These are phyloP conservation scores for Ferrisia virgata DNA, from an alignment of 2,888 invertebrate genomes.

Conservation along the genomic window DNA sequence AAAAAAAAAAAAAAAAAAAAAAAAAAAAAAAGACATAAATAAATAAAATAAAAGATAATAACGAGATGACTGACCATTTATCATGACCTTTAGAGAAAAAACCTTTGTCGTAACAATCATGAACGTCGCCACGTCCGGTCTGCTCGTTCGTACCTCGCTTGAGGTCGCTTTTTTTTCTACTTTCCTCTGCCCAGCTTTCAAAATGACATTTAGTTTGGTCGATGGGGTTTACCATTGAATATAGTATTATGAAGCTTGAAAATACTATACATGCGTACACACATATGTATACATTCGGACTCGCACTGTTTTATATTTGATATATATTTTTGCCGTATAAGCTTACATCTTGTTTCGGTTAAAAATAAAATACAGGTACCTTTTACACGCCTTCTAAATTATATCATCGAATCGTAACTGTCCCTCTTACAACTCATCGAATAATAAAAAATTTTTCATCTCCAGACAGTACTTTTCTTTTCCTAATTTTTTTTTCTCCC, in stretches of 20 bases:
- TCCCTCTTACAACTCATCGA: too few species aligned
- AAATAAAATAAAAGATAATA: constrained; percentile 37
- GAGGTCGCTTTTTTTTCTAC: background rate
- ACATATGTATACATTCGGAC: background rate
- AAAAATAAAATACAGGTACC: constrained; percentile 12
- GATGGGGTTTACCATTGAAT: constrained; percentile 8
- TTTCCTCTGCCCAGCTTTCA: too few species aligned
- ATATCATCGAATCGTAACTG: background rate
- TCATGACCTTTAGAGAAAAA: constrained; percentile 33
- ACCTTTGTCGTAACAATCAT: constrained; percentile 25
- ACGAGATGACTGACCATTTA: constrained; percentile 42
- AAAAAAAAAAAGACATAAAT: constrained; percentile 26
- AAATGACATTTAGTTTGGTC: constrained; percentile 24
- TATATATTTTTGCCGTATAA: constrained; percentile 6
- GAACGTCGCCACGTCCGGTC: background rate
- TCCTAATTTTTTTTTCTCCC: background rate
- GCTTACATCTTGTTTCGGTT: constrained; percentile 23
- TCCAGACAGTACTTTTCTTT: too few species aligned
- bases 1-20: background rate
- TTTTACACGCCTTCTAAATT: constrained; percentile 10
- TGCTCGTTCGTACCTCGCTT: background rate
- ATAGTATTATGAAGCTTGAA: constrained; percentile 10
- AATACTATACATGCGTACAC: background rate
- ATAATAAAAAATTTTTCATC: too few species aligned
- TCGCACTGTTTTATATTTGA: background rate